Evolutionary conservation across 2,888 invertebrate genomes (phyloP).

Genomic region (Nemapogon koenigi): DNA sequence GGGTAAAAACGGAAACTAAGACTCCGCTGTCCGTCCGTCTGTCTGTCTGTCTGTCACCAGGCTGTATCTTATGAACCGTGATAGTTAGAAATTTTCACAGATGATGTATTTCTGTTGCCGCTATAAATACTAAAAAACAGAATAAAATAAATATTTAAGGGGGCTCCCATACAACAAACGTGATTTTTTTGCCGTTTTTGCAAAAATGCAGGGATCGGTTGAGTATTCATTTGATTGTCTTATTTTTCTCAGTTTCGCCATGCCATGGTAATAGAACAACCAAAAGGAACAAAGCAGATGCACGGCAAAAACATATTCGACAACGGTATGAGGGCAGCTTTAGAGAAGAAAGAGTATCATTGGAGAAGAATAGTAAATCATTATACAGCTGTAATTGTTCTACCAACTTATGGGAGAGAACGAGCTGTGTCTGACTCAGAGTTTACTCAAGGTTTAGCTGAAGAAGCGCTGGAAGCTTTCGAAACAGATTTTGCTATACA

Average conservation of each 20-base stretch:
- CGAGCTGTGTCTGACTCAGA: slow-evolving; percentile 29
- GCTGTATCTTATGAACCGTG: too few relatives aligned
- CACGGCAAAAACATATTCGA: slow-evolving; percentile 41
- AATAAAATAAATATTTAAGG: too few relatives aligned
- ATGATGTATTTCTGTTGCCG: too few relatives aligned
- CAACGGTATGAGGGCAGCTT: slow-evolving; percentile 35
- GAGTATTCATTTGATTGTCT: too few relatives aligned
- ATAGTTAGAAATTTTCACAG: too few relatives aligned
- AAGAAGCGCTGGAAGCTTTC: slow-evolving; percentile 32
- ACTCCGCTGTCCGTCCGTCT: too few relatives aligned
- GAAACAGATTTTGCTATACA: slow-evolving; percentile 41
- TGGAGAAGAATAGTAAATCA: slow-evolving; percentile 46
- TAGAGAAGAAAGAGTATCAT: slow-evolving; percentile 39
- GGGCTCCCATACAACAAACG: too few relatives aligned
- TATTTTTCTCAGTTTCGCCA: slow-evolving; percentile 36
- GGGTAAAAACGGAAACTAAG: too few relatives aligned
- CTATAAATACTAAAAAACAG: too few relatives aligned
- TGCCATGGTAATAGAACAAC: slow-evolving; percentile 30
- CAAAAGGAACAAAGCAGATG: slow-evolving; percentile 33
- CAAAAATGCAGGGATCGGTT: too few relatives aligned
- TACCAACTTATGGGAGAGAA: slow-evolving; percentile 34
- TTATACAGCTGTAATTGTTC: slow-evolving; percentile 41
- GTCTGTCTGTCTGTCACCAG: too few relatives aligned
- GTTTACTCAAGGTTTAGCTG: slow-evolving; percentile 39
- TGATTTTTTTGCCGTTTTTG: too few relatives aligned